Base-by-base conservation (phyloP, 2,113 vertebrate species). In the Microcebus murinus region DNA sequence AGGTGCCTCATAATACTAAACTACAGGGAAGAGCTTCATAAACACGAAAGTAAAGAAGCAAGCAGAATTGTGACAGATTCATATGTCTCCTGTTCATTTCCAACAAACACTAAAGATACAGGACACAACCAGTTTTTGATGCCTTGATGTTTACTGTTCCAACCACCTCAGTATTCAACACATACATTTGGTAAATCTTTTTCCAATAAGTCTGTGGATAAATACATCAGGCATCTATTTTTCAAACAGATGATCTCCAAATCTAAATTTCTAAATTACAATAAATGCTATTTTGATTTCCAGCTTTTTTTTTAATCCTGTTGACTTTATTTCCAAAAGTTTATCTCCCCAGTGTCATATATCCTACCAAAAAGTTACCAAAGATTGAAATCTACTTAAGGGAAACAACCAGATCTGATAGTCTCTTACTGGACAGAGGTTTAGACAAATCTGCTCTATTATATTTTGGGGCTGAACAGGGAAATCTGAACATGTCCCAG, bases 1-100 rank as follows among this genome's bases (percentile, higher is more conserved):
- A 55, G 90, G 94, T 97, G 85, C 82, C 87, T 91, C 84, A 9
- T 59, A 97, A 98, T 31, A 93, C 9, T 12, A 73, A 98, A 91
- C 59, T 85, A 96, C 97, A 97, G 95, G 87, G 84, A 86, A 97
- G 96, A 73, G 12, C 48, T 48, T 74, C 71, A n/a, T 67, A 10
- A 45, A 67, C 18, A 45, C 23, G 1, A 97, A 87, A 95, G 93
- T 61, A 77, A 14, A 71, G 48, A 92, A 95, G 67, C 93, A 89
- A 96, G 91, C 63, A 68, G 48, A 89, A 94, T 76, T 86, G 52
- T 94, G 96, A 87, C 96, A 97, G 87, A 96, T 87, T 79, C 70
- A 92, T 7, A 4, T 0, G 18, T 39, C 31, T n/a, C 76, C 18
- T 85, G 67, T 65, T 89, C 15, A 65, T 87, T 96, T 89, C 97